phyloP scores from a whole-genome alignment of 2,113 vertebrate species.

The Mormyrus iriodes region DNA sequence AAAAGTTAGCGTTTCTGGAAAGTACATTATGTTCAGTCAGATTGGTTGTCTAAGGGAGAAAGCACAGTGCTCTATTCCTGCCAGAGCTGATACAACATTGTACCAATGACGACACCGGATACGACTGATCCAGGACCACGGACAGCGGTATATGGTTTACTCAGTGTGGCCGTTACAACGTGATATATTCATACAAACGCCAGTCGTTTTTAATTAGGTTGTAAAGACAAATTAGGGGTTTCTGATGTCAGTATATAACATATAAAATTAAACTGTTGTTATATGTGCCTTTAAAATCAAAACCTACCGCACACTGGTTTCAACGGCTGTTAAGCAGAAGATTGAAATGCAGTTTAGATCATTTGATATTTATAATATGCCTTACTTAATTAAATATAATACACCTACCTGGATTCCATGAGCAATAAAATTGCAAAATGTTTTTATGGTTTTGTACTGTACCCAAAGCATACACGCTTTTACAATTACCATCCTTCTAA shows the following conservation, averaged over 20 bases:
- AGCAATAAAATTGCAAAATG: background rate
- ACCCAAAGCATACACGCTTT: background rate
- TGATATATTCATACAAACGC: background rate
- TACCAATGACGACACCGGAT: background rate
- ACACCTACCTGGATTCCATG: background rate
- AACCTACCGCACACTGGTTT: background rate
- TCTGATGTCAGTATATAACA: background rate
- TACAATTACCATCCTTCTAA: background rate
- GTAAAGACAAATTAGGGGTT: background rate
- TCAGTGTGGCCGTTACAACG: background rate
- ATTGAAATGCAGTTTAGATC: background rate
- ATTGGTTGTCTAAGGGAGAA: background rate
- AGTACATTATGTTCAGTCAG: background rate
- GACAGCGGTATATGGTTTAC: slow-evolving; percentile 9
- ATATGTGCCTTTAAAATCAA: background rate
- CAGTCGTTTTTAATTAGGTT: background rate
- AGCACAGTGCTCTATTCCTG: background rate
- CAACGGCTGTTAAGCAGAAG: background rate
- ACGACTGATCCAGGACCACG: slow-evolving; percentile 14
- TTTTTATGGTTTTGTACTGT: background rate
- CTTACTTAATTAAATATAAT: background rate
- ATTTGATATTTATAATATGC: background rate
- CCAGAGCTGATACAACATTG: background rate
- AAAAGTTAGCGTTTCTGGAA: background rate
- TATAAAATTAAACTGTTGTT: background rate